Base-by-base conservation (phyloP, 1,140 invertebrate species). In the Colletes gigas region DNA sequence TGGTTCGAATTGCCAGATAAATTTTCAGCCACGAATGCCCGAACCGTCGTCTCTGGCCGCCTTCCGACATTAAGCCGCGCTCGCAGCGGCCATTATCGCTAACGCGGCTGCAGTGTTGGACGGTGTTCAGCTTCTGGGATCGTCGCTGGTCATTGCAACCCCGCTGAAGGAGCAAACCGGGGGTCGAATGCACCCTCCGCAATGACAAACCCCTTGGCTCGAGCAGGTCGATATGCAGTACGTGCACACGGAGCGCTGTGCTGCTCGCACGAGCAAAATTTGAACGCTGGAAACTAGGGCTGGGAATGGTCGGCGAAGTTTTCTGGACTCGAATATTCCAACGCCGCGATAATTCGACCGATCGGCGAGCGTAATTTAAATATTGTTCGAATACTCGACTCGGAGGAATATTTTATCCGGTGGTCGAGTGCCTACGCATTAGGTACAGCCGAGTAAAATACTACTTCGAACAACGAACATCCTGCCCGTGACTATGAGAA, bases 211-310 rank as follows among this genome's bases (percentile, higher is more conserved):
- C 90, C 84, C 85, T 88, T 82, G 78, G 52, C 59, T 82, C 74
- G 82, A 39, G 44, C 83, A 86, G 90, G 90, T 91, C 90, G 90
- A 92, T 92, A 92, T 84, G 84, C 83, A 52, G 78, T 82, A 82
- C 69, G 82, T 83, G 83, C 77, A 86, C 84, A 77, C 76, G 72
- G 85, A 87, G 82, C 19, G 30, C 75, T 52, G 75, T 76, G 44
- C 57, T 72, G 72, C 54, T 12, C n/a, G 66, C 54, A 67, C 44
- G 60, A 63, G 54, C 47, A 7, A 72, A 81, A 76, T 60, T 74
- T 72, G 4, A 66, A n/a, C 47, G 52, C 41, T 62, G 41, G 8
- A 73, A 65, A 74, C 7, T n/a, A 50, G 8, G 10, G 10, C 8
- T 12, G 50, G 3, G 50, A 50, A 9, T 50, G 3, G 8, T 10